phyloP scores from a whole-genome alignment of 2,888 invertebrate species.

The Drosophila merina region DNA sequence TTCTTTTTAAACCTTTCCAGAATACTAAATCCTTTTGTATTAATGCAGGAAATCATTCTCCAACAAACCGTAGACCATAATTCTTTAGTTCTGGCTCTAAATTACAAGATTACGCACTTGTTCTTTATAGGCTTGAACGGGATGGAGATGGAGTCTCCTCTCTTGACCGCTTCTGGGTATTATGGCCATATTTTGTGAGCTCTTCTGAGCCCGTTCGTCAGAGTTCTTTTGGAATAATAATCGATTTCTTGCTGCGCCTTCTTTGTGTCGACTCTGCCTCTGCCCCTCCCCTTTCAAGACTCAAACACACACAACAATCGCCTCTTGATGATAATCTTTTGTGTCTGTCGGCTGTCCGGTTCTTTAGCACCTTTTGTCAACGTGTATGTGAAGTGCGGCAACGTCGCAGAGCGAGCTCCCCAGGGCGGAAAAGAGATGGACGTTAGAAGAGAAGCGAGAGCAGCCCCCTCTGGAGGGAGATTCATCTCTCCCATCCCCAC shows the following conservation, averaged over 20 bases:
- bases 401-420: constrained; percentile 41
- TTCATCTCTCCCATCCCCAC: not conserved
- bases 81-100: not conserved
- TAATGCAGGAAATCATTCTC: too few species aligned
- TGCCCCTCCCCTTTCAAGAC: not conserved
- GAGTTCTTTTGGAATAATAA: constrained; percentile 64
- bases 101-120: constrained; percentile 8
- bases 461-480: not conserved
- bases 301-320: constrained; percentile 25
- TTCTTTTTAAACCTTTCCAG: too few species aligned
- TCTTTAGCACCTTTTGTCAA: constrained; percentile 75
- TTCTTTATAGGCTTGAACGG: not conserved
- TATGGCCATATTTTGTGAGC: constrained; percentile 27
- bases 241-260: constrained; percentile 65
- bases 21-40: too few species aligned
- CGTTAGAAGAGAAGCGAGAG: not conserved
- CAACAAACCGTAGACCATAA: not conserved
- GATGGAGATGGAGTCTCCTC: too few species aligned
- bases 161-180: constrained; percentile 12
- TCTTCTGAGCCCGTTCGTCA: constrained; percentile 23
- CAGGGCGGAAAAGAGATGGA: not conserved
- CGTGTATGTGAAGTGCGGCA: constrained; percentile 63
- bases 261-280: constrained; percentile 35
- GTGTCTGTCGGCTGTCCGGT: constrained; percentile 50
- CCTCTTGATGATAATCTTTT: constrained; percentile 67